phyloP scores from a whole-genome alignment of 2,797 vertebrate species.

The Hypotaenidia okinawae region DNA sequence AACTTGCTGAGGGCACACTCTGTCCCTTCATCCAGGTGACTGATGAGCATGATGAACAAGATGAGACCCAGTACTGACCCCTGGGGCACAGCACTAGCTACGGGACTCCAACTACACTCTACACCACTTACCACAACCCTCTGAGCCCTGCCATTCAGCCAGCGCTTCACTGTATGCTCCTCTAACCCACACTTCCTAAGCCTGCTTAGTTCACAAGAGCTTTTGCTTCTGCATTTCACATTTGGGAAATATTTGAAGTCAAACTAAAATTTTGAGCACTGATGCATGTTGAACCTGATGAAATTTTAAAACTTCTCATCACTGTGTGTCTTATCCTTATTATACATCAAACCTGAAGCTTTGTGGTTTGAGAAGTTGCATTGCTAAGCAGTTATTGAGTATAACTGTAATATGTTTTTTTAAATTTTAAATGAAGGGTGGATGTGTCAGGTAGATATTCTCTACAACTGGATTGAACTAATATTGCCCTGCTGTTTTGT shows the following conservation, averaged over 20 bases:
- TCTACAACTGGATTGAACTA: background rate
- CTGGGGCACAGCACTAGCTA: no score
- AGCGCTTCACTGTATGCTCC: no score
- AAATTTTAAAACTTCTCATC: background rate
- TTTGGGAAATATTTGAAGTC: background rate
- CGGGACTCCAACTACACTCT: no score
- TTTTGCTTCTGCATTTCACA: background rate
- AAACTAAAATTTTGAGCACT: background rate
- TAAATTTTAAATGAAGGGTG: background rate
- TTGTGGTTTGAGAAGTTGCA: background rate
- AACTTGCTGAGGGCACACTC: no score
- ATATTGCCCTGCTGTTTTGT: background rate
- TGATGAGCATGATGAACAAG: no score
- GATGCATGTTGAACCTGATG: background rate
- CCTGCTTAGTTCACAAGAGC: background rate
- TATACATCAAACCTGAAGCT: background rate
- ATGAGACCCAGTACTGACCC: no score
- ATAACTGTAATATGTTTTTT: background rate
- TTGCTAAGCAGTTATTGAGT: background rate
- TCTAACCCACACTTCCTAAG: no score
- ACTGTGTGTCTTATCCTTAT: background rate
- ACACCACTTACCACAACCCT: no score
- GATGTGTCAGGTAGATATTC: background rate
- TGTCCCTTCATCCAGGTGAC: no score
- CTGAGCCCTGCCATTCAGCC: no score